Evolutionary conservation across 2,888 invertebrate species (phyloP).

Genomic region (Drosophila paramelanica): DNA sequence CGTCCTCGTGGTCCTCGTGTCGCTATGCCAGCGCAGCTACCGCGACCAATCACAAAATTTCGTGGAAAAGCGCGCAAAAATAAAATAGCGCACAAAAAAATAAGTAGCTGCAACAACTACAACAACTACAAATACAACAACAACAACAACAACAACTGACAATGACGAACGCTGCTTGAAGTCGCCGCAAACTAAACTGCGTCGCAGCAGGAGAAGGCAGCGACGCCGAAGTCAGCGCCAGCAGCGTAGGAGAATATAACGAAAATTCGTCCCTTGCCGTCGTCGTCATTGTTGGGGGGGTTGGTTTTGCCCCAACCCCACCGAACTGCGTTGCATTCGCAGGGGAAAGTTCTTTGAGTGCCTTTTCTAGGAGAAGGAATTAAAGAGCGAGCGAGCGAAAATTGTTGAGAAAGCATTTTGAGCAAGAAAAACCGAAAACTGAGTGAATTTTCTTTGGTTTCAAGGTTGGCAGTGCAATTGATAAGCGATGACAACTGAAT

Average conservation of each 20-base stretch:
- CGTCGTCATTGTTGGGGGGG: constrained; percentile 36
- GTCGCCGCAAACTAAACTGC: constrained; percentile 73
- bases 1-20: constrained; percentile 59
- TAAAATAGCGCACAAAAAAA: constrained; percentile 69
- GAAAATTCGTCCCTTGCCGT: constrained; percentile 34
- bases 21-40: constrained; percentile 57
- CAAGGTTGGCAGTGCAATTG: constrained; percentile 50
- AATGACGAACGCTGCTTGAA: constrained; percentile 64
- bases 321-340: constrained; percentile 11
- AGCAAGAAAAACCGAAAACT: constrained; percentile 25
- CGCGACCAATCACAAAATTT: constrained; percentile 81
- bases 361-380: constrained; percentile 14
- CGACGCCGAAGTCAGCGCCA: constrained; percentile 38
- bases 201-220: constrained; percentile 66
- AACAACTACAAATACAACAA: constrained; percentile 40
- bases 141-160: constrained; percentile 51
- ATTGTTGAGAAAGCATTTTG: neutral
- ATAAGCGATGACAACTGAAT: constrained; percentile 24
- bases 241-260: constrained; percentile 67
- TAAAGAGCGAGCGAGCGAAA: neutral
- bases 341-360: constrained; percentile 53
- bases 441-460: constrained; percentile 50
- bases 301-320: constrained; percentile 62
- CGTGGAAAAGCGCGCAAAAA: constrained; percentile 82
- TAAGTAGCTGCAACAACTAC: constrained; percentile 63